Conservation (phyloP, 1,140 invertebrate genomes). For the Drosophila eugracilis region DNA sequence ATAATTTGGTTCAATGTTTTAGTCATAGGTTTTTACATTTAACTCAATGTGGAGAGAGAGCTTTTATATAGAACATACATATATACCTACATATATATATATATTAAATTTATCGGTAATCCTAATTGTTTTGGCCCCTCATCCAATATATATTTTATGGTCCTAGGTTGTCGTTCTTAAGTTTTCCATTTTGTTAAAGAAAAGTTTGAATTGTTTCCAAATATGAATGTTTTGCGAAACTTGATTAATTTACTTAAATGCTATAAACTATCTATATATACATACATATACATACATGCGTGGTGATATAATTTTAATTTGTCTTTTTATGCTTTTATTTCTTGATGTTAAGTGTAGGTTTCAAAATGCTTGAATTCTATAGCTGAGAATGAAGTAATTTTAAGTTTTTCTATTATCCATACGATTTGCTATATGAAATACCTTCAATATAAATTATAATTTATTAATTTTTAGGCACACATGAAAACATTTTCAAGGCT, state of each 20-base stretch:
- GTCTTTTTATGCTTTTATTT: constrained; percentile 67
- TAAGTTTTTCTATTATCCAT: constrained; percentile 61
- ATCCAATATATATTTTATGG: constrained; percentile 46
- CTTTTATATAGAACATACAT: constrained; percentile 52
- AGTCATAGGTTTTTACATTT: constrained; percentile 56
- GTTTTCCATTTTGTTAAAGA: constrained; percentile 53
- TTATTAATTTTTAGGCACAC: constrained; percentile 65
- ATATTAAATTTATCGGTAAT: constrained; percentile 39
- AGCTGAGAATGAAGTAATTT: constrained; percentile 44
- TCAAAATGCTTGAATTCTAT: constrained; percentile 39
- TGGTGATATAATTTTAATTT: constrained; percentile 83
- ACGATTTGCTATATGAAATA: constrained; percentile 57
- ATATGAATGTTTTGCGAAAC: constrained; percentile 23
- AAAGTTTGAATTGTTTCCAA: constrained; percentile 47
- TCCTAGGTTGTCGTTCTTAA: constrained; percentile 65
- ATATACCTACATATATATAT: constrained; percentile 34
- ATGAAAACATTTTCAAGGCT: constrained; percentile 47
- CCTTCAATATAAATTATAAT: constrained; percentile 75
- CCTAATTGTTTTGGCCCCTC: constrained; percentile 48
- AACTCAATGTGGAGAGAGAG: constrained; percentile 44
- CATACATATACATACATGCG: constrained; percentile 56
- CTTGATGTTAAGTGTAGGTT: constrained; percentile 52
- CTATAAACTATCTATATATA: constrained; percentile 41
- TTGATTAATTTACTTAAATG: constrained; percentile 49
- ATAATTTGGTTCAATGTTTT: constrained; percentile 76